Conservation (phyloP, 2,797 vertebrate genomes). For the Oreochromis grahami region DNA sequence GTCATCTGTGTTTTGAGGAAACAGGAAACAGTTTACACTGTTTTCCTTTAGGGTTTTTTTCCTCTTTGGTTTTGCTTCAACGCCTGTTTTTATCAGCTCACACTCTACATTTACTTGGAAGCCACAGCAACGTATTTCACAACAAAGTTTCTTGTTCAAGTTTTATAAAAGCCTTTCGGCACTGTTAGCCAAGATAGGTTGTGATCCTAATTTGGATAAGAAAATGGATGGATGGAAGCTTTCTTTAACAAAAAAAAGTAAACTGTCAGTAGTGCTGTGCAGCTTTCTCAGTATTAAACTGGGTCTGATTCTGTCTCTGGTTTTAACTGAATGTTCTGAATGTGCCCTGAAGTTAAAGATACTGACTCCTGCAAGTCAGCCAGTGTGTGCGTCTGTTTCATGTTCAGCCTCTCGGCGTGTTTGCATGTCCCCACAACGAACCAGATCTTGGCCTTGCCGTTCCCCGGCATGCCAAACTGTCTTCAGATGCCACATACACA, state of each 20-base stretch:
- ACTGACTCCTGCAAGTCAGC: neutral
- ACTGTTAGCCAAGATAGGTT: neutral
- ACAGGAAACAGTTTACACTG: neutral
- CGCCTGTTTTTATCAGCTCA: neutral
- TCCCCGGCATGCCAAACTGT: slow-evolving; percentile 1
- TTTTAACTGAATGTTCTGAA: slow-evolving; percentile 3
- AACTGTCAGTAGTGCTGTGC: neutral
- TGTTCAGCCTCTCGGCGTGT: slow-evolving; percentile 11
- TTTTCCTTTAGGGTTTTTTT: neutral
- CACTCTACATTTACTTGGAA: neutral
- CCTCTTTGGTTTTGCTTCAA: neutral
- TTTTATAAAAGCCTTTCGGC: neutral
- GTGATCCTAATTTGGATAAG: neutral
- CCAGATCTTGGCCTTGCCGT: slow-evolving; percentile 15
- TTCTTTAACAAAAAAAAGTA: neutral
- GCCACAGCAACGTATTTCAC: neutral
- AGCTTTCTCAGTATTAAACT: neutral
- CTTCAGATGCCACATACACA: slow-evolving; percentile 11
- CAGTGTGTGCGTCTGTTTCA: slow-evolving; percentile 24
- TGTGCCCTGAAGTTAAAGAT: neutral
- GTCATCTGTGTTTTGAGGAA: neutral
- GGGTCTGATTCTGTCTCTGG: neutral
- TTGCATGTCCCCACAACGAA: slow-evolving; percentile 13
- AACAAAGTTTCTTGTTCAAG: neutral
- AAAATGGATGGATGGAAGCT: neutral